A percentile compares a stretch with the other conserved stretches of the same genome.
These are phyloP conservation scores for Dendropsophus ebraccatus DNA, from an alignment of 2,113 vertebrate genomes.

Conservation along the genomic window DNA sequence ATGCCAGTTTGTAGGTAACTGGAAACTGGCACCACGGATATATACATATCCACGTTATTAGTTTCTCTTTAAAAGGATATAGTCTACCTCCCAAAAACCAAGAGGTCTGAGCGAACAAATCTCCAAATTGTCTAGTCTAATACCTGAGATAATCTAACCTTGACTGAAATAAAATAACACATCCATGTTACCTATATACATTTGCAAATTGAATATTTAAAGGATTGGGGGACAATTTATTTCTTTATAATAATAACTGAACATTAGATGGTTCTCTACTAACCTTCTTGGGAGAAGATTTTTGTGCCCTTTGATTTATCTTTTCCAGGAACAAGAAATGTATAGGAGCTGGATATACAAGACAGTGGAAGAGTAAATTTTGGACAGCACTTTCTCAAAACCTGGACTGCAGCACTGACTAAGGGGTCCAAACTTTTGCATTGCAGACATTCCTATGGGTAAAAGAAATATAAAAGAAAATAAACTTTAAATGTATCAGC, in stretches of 20 bases:
- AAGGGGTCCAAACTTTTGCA: conserved; percentile 73
- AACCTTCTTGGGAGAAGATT: conserved; percentile 40
- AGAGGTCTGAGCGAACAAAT: no score
- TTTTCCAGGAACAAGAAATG: conserved; percentile 73
- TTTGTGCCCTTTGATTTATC: neutral
- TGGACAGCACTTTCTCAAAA: conserved; percentile 86
- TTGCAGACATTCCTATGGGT: conserved; percentile 74
- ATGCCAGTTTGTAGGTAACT: no score
- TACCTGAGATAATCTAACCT: neutral
- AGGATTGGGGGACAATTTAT: neutral
- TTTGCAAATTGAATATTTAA: neutral
- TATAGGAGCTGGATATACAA: conserved; percentile 75
- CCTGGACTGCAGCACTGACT: conserved; percentile 71
- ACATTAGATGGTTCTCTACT: neutral
- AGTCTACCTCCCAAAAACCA: neutral
- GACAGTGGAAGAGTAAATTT: conserved; percentile 77
- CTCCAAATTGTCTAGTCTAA: neutral
- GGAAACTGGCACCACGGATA: no score
- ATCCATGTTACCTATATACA: neutral
- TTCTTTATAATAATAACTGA: neutral
- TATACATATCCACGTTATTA: no score
- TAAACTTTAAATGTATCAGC: neutral
- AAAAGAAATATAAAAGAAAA: neutral
- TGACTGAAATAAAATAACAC: neutral
- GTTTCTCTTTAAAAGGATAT: neutral